Percentiles rank a stretch among this genome's conserved stretches.
phyloP scores from a whole-genome alignment of 1,140 invertebrate genomes.

The Gonatopus flavifemur region DNA sequence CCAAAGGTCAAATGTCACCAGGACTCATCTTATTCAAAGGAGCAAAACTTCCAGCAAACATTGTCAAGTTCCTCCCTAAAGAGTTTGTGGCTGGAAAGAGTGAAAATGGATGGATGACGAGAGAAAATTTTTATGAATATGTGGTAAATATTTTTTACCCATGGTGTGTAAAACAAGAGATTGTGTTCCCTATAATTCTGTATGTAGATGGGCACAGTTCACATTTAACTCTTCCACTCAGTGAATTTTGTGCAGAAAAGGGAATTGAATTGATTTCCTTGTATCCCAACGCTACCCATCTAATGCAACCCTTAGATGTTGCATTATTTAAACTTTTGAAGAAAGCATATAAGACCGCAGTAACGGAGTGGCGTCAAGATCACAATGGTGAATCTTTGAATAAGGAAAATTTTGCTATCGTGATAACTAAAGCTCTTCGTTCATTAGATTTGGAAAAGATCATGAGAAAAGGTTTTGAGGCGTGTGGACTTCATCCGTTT shows the following conservation, averaged over 20 bases:
- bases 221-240: conserved; percentile 37
- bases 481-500: conserved; percentile 8
- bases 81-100: conserved; percentile 27
- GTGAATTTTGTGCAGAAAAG: conserved; percentile 43
- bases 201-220: conserved; percentile 50
- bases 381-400: conserved; percentile 9
- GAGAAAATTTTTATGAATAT: conserved; percentile 35
- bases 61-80: conserved; percentile 10
- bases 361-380: conserved; percentile 23
- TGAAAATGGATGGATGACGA: conserved; percentile 34
- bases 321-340: conserved; percentile 40
- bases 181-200: conserved; percentile 35
- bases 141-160: conserved; percentile 38
- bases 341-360: conserved; percentile 31
- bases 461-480: conserved; percentile 3
- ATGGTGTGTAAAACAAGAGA: conserved; percentile 28
- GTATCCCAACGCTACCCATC: too few relatives aligned
- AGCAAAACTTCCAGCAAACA: conserved; percentile 24
- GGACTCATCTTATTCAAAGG: conserved; percentile 35
- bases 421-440: conserved; percentile 9
- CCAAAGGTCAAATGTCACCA: conserved; percentile 30
- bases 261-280: conserved; percentile 36
- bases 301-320: conserved; percentile 49
- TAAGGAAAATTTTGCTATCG: conserved; percentile 9
- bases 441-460: conserved; percentile 5